Evolutionary conservation across 2,113 vertebrate genomes (phyloP).

Genomic region (Grammomys surdaster): DNA sequence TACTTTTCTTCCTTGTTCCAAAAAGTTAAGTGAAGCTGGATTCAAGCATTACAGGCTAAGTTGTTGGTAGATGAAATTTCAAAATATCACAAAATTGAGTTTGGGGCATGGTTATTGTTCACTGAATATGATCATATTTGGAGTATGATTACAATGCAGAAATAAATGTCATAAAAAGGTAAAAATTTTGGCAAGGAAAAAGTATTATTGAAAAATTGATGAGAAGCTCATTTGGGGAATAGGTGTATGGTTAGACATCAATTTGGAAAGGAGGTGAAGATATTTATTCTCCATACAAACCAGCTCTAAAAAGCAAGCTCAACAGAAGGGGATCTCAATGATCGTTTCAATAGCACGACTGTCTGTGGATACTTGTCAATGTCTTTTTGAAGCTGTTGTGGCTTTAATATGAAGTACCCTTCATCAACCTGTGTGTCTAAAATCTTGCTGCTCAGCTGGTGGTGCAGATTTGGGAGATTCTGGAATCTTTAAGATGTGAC

Average conservation of each 20-base stretch:
- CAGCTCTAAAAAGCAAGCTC: too few relatives aligned
- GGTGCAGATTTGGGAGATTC: neutral
- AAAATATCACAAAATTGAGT: neutral
- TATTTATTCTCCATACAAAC: neutral
- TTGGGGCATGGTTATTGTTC: too few relatives aligned
- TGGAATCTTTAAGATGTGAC: neutral
- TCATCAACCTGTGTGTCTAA: neutral
- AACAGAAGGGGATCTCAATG: neutral
- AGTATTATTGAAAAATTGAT: neutral
- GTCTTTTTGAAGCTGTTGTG: neutral
- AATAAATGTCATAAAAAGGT: neutral
- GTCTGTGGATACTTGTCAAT: too few relatives aligned
- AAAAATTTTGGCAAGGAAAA: neutral
- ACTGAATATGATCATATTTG: neutral
- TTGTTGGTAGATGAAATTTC: too few relatives aligned
- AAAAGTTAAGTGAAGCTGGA: neutral
- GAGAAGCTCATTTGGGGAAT: too few relatives aligned
- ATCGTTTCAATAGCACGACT: neutral
- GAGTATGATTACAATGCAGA: neutral
- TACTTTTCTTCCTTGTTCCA: neutral
- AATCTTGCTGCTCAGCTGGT: neutral
- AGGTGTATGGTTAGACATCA: neutral
- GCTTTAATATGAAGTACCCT: neutral
- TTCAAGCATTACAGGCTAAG: neutral
- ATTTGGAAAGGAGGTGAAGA: neutral